Evolutionary conservation across 2,888 invertebrate species (phyloP), one percentile per base, ranked within the genome.

Genomic region (Thecocarcelia acutangulata): DNA sequence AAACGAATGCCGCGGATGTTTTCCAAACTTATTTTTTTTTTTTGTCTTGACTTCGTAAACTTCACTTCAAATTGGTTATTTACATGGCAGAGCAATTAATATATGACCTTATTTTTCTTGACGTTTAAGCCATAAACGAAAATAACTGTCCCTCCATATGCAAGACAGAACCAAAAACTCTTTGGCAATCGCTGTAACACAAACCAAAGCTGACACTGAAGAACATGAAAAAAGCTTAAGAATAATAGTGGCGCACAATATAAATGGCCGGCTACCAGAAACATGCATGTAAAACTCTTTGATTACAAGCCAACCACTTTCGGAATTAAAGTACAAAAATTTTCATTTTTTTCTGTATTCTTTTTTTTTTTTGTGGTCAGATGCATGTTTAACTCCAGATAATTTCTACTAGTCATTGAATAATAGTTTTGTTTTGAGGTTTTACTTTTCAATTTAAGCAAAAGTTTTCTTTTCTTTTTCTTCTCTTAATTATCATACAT

Each of bases 391-490:
- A 44, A n/a, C 15, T 46, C 17, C 33, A 56, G 11, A 42, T 33
- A 12, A 33, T 21, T 64, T 64, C 37, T 48, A 58, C 33, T 58
- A 64, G 56, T 70, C 63, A 77, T 70, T 64, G 52, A 66, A 78
- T 52, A 66, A 59, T 50, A 64, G 40, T 42, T 46, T 33, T 33
- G 33, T 46, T 64, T 56, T 70, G 44, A 58, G 37, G 21, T 78
- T 78, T 78, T 78, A 78, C 72, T 78, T 78, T 78, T 78, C 52
- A 72, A 72, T 72, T 78, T 52, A 78, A 72, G 58, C 64, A 78
- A 78, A 72, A 50, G 58, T 78, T 44, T 42, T 50, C 24, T 44
- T 40, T 50, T 61, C 37, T 13, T 12, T 52, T 69, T 8, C 1
- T 33, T 33, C 28, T 28, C 6, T 28, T 28, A 28, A 28, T 28